Base-by-base conservation (phyloP, 2,113 vertebrate species). In the Tyto alba region DNA sequence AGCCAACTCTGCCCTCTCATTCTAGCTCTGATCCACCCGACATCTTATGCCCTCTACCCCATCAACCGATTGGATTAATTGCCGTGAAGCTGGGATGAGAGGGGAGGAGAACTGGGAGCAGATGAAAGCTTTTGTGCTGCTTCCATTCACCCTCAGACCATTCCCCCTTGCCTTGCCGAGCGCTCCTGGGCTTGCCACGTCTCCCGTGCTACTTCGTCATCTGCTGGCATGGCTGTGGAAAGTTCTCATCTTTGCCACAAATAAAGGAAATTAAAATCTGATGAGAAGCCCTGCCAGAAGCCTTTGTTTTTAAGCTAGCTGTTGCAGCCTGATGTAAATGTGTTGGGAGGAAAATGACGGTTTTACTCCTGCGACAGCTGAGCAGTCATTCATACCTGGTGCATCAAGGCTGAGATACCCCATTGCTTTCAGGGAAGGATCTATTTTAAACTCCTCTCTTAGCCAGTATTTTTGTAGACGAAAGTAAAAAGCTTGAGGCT, bases 401-500 rank as follows among this genome's bases (percentile, higher is more conserved):
- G 11, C 43, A 30, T 59, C 36, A 27, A 71, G 68, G 64, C 78
- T 85, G 64, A 88, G 63, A 68, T 85, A 16, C 27, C 43, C 18
- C n/a, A 6, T 16, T 64, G 40, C 75, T 81, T 76, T 94, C 69
- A 90, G 79, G 64, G 80, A 41, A 81, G 66, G 77, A 27, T 59
- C 30, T 77, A 21, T 80, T 78, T 88, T 74, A 59, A 81, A 64
- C 12, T 82, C 25, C 20, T 88, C 32, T 77, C 32, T 50, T 69
- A 63, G 55, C 48, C 74, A 60, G 19, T 77, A 13, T 69, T 94
- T 90, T 81, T 74, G 60, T 57, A 69, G 90, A 56, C 74, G 60
- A 83, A 91, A 64, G 43, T 53, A 85, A 91, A 94, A 20, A 30
- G 25, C 87, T 88, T 40, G 59, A 94, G 93, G 75, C 74, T 93